Evolutionary conservation across 2,888 invertebrate genomes (phyloP).

Genomic region (Ectemnius continuus): DNA sequence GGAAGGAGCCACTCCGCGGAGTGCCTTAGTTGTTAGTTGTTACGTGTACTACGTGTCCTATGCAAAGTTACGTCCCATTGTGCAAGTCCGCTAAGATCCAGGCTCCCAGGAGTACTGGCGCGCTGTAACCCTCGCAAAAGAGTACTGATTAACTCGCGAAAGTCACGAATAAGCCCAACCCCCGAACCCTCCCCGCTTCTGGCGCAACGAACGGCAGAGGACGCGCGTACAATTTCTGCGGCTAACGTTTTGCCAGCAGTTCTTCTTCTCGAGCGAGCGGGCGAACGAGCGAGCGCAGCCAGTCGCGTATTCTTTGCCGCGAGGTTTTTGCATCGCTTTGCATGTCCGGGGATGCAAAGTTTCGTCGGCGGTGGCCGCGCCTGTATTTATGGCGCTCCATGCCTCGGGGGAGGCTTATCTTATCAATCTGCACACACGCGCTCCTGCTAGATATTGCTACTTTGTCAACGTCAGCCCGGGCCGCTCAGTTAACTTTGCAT

Average conservation of each 20-base stretch:
- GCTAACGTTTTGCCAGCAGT: slow-evolving; percentile 38
- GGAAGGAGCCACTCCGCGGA: slow-evolving; percentile 60
- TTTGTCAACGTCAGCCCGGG: slow-evolving; percentile 44
- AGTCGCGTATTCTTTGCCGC: slow-evolving; percentile 46
- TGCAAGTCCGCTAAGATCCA: slow-evolving; percentile 66
- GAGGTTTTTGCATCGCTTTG: slow-evolving; percentile 53
- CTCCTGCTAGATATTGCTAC: slow-evolving; percentile 44
- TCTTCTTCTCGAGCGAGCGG: slow-evolving; percentile 44
- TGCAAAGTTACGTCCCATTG: slow-evolving; percentile 75
- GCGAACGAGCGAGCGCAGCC: slow-evolving; percentile 4
- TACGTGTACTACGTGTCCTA: slow-evolving; percentile 70
- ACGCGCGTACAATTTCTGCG: not conserved
- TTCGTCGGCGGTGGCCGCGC: slow-evolving; percentile 11
- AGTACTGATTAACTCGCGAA: slow-evolving; percentile 69
- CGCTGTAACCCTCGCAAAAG: slow-evolving; percentile 60
- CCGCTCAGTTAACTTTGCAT: slow-evolving; percentile 31
- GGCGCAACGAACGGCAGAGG: not conserved
- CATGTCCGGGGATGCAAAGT: slow-evolving; percentile 56
- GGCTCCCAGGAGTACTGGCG: slow-evolving; percentile 43
- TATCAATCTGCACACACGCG: slow-evolving; percentile 54
- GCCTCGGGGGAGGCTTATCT: slow-evolving; percentile 37
- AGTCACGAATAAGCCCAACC: slow-evolving; percentile 62
- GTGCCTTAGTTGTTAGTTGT: slow-evolving; percentile 77
- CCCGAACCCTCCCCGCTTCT: not conserved
- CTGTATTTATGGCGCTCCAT: slow-evolving; percentile 51